Evolutionary conservation across 2,113 vertebrate species (phyloP), one percentile per base, ranked within the genome.

Genomic region (Pantherophis guttatus): DNA sequence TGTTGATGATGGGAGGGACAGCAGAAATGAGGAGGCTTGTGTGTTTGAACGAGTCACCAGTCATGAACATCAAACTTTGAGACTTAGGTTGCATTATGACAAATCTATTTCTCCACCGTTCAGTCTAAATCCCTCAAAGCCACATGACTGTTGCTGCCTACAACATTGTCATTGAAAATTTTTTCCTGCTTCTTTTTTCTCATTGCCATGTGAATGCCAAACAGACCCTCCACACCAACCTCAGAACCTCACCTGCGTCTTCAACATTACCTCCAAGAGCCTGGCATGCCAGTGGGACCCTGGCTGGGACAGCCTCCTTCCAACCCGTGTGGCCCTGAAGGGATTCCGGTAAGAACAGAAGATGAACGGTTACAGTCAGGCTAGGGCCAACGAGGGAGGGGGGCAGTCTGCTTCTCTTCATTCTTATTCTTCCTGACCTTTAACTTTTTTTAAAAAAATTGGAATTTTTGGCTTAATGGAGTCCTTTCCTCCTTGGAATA

Each of bases 261-360:
- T 98, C 95, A 98, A 98, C 96, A 96, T 98, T 65, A 95, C 96
- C 0, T 89, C 86, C 23, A 95, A 97, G 0, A 93, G 53, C 89
- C 98, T 99, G 95, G 97, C 91, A 7, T 99, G 99, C 95, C 97
- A 58, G 2, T 99, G 99, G 99, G 95, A 98, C 75, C 97, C 96
- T 2, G 98, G 98, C 3, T 93, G 90, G 0, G 15, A 98, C n/a
- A 97, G 97, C 21, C 93, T 97, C 91, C 97, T 99, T 81, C 94
- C 94, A 90, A 98, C 98, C 85, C 97, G 70, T 0, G 95, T 98
- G 19, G 95, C 48, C 2, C 97, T 99, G 26, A 98, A 98, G 87
- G 96, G 95, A 5, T 65, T 93, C 0, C 88, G 87, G 98, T 98
- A 93, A 98, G 97, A 87, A 75, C 5, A 0, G 0, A 1, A 1